Base-by-base conservation (phyloP, 2,113 vertebrate genomes). In the Festucalex cinctus region DNA sequence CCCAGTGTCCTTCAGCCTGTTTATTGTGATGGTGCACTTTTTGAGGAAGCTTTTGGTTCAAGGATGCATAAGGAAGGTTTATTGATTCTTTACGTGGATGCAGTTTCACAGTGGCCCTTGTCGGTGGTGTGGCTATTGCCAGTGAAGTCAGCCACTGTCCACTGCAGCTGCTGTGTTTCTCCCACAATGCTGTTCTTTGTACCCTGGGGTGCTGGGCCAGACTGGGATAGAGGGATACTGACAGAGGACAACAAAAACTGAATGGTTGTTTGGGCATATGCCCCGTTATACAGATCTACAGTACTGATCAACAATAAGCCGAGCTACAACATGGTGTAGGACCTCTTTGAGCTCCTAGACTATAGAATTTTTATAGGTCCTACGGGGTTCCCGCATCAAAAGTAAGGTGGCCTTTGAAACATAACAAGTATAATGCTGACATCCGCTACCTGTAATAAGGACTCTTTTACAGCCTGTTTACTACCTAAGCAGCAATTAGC, bases 101-200 rank as follows among this genome's bases (percentile, higher is more conserved):
- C 37, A 67, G 80, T 66, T 75, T 86, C 80, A 83, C 82, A 83
- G 83, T 79, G 80, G 70, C 74, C 84, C 87, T 89, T 90, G 86
- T 91, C 70, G 68, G 76, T 65, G 60, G 63, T 63, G 64, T 78
- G 83, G 80, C 75, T 73, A 67, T 81, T 81, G 82, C 76, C 70
- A 56, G 75, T 83, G 85, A 88, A 90, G 86, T 90, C 85, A 78
- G 84, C 74, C 84, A 74, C 83, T 86, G 87, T 89, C 88, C 79
- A 80, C 80, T 84, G 85, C 90, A 91, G 90, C 90, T 91, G 88
- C 87, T 87, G 71, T 76, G 81, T 80, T 75, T 75, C 81, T 68
- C 81, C 77, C 80, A 90, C 89, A 91, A 88, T 89, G 87, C 77
- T 59, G 70, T 78, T 60, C 87, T 90, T 91, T 91, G 86, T 89